Evolutionary conservation across 2,113 vertebrate genomes (phyloP), one percentile per base, ranked within the genome.

Genomic region (Hassar affinis): DNA sequence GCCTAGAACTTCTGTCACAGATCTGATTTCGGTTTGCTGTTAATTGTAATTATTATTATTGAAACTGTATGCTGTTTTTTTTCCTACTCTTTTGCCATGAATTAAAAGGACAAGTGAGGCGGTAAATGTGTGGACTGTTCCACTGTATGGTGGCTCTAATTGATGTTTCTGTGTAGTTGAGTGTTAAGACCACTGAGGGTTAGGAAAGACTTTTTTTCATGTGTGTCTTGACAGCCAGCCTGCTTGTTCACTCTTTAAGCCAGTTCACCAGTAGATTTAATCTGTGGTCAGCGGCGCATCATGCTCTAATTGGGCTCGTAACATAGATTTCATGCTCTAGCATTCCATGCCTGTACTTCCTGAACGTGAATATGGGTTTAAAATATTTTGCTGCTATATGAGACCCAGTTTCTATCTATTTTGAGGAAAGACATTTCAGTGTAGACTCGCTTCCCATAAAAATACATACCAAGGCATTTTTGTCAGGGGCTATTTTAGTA

Each of bases 51-150:
- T n/a, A n/a, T n/a, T n/a, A n/a, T n/a, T n/a, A n/a, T n/a, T n/a
- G n/a, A n/a, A n/a, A n/a, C n/a, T n/a, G n/a, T n/a, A n/a, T n/a
- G n/a, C n/a, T n/a, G n/a, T n/a, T n/a, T n/a, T n/a, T n/a, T n/a
- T n/a, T n/a, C n/a, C n/a, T n/a, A n/a, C n/a, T n/a, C n/a, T 49
- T 18, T 20, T 22, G 27, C 12, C 74, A 25, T 69, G 35, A 80
- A 69, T 80, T n/a, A 80, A 69, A 18, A 68, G 79, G 62, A 25
- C 18, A 35, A 33, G 47, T 69, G 45, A 66, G 61, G 68, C 51
- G 45, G 52, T 71, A 57, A 71, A 27, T 27, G 51, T 71, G 51
- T 57, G 51, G 8, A 75, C 42, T 82, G 42, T 35, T 82, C 27
- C 27, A 51, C 20, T 75, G 42, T 62, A 82, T 10, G 47, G 75